phyloP scores from a whole-genome alignment of 2,888 invertebrate species.

The Spialia ferax region DNA sequence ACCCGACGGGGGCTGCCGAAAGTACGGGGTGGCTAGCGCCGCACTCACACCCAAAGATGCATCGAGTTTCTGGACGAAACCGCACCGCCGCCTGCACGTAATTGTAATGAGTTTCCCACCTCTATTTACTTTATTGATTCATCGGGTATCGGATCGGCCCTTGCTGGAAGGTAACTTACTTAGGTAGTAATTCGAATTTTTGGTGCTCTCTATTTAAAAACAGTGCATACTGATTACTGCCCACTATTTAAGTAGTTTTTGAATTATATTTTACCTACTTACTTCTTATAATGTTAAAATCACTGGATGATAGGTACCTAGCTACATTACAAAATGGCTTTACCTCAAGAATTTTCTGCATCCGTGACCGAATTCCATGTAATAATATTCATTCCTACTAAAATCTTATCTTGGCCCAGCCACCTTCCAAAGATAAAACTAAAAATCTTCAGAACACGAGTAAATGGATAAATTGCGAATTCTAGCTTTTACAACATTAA shows the following conservation, averaged over 20 bases:
- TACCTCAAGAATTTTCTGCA: too few species aligned
- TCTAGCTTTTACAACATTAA: constrained; percentile 10
- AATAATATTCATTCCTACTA: too few species aligned
- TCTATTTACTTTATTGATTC: constrained; percentile 55
- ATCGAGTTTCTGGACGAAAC: constrained; percentile 82
- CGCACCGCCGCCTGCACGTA: constrained; percentile 73
- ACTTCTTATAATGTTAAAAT: too few species aligned
- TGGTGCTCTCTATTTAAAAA: too few species aligned
- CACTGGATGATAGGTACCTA: too few species aligned
- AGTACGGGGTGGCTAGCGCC: constrained; percentile 62
- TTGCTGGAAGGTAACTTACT: too few species aligned
- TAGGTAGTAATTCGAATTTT: neutral
- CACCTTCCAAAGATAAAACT: neutral
- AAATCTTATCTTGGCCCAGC: neutral
- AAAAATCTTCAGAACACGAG: neutral
- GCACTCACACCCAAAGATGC: constrained; percentile 63
- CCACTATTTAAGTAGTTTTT: too few species aligned
- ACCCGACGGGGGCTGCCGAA: constrained; percentile 53
- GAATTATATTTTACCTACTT: too few species aligned
- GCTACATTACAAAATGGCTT: too few species aligned
- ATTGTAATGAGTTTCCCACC: constrained; percentile 78
- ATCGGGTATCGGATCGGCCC: constrained; percentile 37
- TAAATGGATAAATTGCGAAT: neutral
- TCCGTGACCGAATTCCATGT: too few species aligned
- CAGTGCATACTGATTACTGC: too few species aligned